These are phyloP conservation scores for Leontocebus nigricollis DNA, from an alignment of 2,797 vertebrate species.

Conservation along the genomic window DNA sequence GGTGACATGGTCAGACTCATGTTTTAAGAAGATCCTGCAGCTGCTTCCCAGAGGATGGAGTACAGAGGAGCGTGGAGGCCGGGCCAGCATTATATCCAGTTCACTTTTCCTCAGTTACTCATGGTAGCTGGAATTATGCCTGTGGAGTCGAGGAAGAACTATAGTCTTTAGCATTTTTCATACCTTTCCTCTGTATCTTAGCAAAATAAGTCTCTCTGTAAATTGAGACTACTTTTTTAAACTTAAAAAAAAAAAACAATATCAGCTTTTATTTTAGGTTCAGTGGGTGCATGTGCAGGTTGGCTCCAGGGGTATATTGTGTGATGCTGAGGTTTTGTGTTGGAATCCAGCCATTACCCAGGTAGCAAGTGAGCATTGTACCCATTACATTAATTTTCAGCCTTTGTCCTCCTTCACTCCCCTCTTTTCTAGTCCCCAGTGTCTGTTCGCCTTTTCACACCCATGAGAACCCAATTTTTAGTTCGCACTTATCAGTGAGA, in stretches of 20 bases:
- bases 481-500: background rate
- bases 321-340: background rate
- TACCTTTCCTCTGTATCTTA: background rate
- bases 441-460: background rate
- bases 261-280: background rate
- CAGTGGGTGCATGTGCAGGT: background rate
- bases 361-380: background rate
- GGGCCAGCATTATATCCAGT: background rate
- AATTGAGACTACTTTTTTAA: too few relatives aligned
- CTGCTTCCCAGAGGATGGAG: background rate
- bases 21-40: background rate
- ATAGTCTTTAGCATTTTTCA: background rate
- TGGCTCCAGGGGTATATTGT: background rate
- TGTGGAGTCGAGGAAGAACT: background rate
- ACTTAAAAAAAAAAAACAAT: too few relatives aligned
- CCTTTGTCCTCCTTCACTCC: background rate
- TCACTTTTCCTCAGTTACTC: background rate
- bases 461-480: background rate
- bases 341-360: background rate
- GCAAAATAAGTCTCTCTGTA: background rate
- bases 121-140: background rate
- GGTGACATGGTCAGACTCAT: rapidly evolving
- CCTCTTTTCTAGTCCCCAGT: background rate
- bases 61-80: too few relatives aligned
- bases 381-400: background rate